These are phyloP conservation scores for Anolis apletophallus DNA, from an alignment of 2,797 vertebrate genomes.

Conservation along the genomic window DNA sequence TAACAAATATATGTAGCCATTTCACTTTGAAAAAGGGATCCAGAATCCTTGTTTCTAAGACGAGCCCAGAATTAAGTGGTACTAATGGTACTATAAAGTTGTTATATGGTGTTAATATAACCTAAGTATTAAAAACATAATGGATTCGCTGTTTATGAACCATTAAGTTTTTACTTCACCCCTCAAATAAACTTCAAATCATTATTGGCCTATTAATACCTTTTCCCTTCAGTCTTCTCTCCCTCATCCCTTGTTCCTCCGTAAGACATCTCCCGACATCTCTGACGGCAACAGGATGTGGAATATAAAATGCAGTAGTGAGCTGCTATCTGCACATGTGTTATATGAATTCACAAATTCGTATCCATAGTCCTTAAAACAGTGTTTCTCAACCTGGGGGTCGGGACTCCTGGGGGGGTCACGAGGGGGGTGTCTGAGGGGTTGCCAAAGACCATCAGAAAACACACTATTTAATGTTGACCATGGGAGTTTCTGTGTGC, in stretches of 20 bases:
- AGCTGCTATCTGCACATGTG: background rate
- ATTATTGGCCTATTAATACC: conserved; percentile 73
- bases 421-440: too few relatives aligned
- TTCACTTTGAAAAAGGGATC: conserved; percentile 68
- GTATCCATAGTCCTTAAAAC: background rate
- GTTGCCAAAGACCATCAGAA: too few relatives aligned
- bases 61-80: conserved; percentile 70
- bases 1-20: conserved; percentile 73
- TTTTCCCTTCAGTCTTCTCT: conserved; percentile 41
- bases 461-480: too few relatives aligned
- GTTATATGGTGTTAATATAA: conserved; percentile 81
- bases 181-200: conserved; percentile 76
- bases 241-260: conserved; percentile 29
- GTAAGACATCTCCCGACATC: background rate
- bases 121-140: conserved; percentile 80
- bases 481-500: too few relatives aligned
- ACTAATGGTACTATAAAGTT: conserved; percentile 79
- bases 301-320: background rate
- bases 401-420: too few relatives aligned
- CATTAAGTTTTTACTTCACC: conserved; percentile 77
- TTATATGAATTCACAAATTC: background rate
- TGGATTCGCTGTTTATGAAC: conserved; percentile 81
- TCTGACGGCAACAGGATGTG: background rate
- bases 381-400: too few relatives aligned
- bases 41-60: conserved; percentile 73